Percentiles rank a stretch among this genome's conserved stretches.
These are phyloP conservation scores for Smutsia gigantea DNA, from an alignment of 2,797 vertebrate species.

Conservation along the genomic window DNA sequence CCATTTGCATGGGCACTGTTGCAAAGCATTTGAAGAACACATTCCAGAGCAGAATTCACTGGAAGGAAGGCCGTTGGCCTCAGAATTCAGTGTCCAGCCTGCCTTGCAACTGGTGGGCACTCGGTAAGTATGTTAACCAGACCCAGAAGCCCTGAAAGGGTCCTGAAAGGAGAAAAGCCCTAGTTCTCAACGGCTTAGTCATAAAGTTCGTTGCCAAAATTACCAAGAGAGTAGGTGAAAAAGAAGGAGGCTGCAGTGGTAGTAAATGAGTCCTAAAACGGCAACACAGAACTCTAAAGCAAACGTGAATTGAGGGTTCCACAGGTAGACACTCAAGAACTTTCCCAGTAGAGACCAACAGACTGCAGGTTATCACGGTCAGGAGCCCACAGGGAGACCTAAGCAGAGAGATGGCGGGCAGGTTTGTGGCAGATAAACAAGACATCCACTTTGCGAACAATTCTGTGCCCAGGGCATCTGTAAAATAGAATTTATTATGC, in stretches of 20 bases:
- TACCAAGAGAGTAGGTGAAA: neutral
- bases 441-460: neutral
- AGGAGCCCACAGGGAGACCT: neutral
- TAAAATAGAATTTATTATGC: neutral
- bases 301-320: neutral
- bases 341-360: neutral
- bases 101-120: neutral
- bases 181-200: neutral
- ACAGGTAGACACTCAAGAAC: neutral
- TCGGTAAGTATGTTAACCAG: neutral
- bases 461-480: neutral
- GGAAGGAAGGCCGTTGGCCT: neutral
- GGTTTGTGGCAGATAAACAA: neutral
- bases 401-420: neutral
- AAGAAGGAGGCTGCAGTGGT: neutral
- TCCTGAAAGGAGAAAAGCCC: neutral
- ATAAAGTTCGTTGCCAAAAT: neutral
- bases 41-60: conserved; percentile 45
- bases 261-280: neutral
- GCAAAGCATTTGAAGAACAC: conserved; percentile 51
- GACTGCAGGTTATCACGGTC: neutral
- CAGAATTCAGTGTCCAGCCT: neutral
- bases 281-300: neutral
- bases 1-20: conserved; percentile 28
- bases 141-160: neutral